Evolutionary conservation across 2,113 vertebrate species (phyloP).

Genomic region (Proteles cristata): DNA sequence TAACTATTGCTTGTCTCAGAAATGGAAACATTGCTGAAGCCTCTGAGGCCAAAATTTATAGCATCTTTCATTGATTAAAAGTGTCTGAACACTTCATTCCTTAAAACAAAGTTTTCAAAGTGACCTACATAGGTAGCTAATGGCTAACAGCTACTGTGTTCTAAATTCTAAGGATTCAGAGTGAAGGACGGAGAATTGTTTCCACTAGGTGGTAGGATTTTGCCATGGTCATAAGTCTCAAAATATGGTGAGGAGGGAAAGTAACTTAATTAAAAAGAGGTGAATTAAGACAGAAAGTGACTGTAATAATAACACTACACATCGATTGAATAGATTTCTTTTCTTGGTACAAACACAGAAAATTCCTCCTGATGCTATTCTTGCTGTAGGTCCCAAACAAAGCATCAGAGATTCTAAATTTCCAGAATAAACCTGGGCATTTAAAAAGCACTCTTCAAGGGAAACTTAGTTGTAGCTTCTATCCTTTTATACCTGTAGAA

Average conservation of each 20-base stretch:
- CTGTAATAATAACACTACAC: slow-evolving; percentile 77
- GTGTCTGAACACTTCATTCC: background rate
- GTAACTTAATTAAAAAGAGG: slow-evolving; percentile 78
- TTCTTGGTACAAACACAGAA: slow-evolving; percentile 69
- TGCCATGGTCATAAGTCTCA: slow-evolving; percentile 75
- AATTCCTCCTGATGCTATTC: slow-evolving; percentile 82
- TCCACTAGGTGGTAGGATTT: slow-evolving; percentile 89
- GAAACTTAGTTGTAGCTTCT: background rate
- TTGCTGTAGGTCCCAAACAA: slow-evolving; percentile 74
- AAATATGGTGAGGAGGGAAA: slow-evolving; percentile 49
- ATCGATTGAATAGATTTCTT: slow-evolving; percentile 80
- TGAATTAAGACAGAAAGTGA: slow-evolving; percentile 82
- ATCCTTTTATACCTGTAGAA: background rate
- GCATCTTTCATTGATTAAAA: background rate
- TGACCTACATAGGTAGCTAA: background rate
- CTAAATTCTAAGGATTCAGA: slow-evolving; percentile 30
- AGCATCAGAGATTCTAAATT: slow-evolving; percentile 68
- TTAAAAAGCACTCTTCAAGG: slow-evolving; percentile 53
- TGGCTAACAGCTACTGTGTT: background rate
- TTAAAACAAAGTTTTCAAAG: background rate
- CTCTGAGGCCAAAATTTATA: background rate
- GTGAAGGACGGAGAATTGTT: slow-evolving; percentile 55
- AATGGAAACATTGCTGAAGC: background rate
- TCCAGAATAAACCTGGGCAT: slow-evolving; percentile 74
- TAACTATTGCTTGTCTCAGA: background rate